These are phyloP conservation scores for Argyrosomus regius DNA, from an alignment of 2,797 vertebrate genomes.

Conservation along the genomic window DNA sequence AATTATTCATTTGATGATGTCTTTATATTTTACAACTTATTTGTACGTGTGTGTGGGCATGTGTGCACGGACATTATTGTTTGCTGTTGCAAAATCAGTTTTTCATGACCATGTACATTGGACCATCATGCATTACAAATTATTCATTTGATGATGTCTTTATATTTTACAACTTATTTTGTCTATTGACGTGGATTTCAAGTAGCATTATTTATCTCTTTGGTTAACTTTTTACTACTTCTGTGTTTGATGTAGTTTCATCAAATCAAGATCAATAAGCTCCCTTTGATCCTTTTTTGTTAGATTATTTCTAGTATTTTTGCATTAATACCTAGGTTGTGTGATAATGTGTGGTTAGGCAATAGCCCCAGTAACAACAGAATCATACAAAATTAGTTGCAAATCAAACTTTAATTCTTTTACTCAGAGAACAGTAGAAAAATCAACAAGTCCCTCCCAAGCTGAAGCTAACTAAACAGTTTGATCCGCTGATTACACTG, in stretches of 20 bases:
- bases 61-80: constrained; percentile 39
- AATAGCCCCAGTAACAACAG: constrained; percentile 2
- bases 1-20: neutral
- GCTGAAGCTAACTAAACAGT: neutral
- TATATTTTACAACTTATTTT: constrained; percentile 5
- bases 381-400: neutral
- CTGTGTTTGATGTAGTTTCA: neutral
- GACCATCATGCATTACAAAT: neutral
- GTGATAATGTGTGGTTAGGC: neutral
- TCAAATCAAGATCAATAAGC: neutral
- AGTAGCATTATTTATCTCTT: constrained; percentile 29
- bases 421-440: constrained; percentile 35
- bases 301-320: neutral
- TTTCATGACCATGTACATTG: neutral
- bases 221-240: constrained; percentile 24
- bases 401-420: constrained; percentile 52
- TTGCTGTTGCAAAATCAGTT: constrained; percentile 58
- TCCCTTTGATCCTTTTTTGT: neutral
- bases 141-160: neutral
- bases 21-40: constrained; percentile 9
- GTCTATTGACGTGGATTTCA: constrained; percentile 4
- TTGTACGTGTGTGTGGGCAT: constrained; percentile 26
- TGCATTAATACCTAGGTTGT: neutral
- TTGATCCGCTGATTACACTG: neutral
- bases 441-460: neutral